Evolutionary conservation across 2,797 vertebrate species (phyloP).

Genomic region (Tolypeutes matacus): DNA sequence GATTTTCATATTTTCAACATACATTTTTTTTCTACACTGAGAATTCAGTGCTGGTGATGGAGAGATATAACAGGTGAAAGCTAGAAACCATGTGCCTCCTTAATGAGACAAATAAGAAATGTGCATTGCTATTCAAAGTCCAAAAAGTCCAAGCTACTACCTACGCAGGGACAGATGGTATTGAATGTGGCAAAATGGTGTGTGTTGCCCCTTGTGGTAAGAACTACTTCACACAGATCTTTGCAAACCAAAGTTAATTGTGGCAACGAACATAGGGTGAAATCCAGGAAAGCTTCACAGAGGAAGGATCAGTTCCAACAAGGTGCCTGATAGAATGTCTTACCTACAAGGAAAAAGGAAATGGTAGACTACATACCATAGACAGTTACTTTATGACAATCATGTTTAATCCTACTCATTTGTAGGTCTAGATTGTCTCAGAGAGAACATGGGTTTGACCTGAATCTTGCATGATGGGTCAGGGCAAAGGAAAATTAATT

Average conservation of each 20-base stretch:
- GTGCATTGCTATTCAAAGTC: not conserved
- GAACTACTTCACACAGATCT: not conserved
- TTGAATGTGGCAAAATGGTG: not conserved
- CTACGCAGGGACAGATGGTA: too few species aligned
- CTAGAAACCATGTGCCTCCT: not conserved
- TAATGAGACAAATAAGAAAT: not conserved
- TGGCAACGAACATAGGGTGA: not conserved
- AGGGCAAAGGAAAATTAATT: not conserved
- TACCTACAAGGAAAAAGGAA: not conserved
- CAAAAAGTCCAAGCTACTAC: accelerated
- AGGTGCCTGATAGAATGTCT: not conserved
- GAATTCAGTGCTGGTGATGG: too few species aligned
- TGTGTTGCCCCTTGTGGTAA: not conserved
- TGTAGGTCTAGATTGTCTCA: not conserved
- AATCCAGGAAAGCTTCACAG: not conserved
- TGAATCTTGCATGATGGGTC: not conserved
- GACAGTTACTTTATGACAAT: not conserved
- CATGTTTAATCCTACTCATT: not conserved
- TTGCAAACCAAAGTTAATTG: not conserved
- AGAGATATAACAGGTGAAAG: not conserved
- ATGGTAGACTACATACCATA: not conserved
- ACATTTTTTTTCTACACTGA: not conserved
- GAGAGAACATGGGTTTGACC: not conserved
- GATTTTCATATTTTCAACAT: not conserved
- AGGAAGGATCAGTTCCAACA: not conserved